Evolutionary conservation across 2,113 vertebrate species (phyloP).

Genomic region (Paralichthys olivaceus): DNA sequence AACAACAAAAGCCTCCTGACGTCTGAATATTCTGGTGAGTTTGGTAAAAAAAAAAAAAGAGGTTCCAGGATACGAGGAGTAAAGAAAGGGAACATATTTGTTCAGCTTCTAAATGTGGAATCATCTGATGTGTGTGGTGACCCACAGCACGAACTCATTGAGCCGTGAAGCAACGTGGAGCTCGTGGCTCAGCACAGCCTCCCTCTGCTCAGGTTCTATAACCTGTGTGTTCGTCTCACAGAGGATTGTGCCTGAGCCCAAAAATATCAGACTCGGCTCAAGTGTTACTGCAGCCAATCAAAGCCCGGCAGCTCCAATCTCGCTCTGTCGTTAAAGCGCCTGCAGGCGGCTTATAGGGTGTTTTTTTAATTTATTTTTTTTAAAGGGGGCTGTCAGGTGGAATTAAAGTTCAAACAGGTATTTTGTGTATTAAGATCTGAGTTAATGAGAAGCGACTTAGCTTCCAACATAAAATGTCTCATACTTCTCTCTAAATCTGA

Average conservation of each 20-base stretch:
- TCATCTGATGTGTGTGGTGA: neutral
- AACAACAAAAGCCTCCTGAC: neutral
- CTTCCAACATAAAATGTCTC: neutral
- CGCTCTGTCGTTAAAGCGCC: neutral
- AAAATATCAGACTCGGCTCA: neutral
- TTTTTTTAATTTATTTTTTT: too few species aligned
- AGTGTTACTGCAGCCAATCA: slow-evolving; percentile 1
- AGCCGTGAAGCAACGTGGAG: neutral
- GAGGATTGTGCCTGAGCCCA: neutral
- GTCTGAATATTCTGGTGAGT: neutral
- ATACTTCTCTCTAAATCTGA: too few species aligned
- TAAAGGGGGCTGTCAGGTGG: slow-evolving; percentile 15
- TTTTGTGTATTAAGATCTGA: neutral
- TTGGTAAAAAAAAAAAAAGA: neutral
- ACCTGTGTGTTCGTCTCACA: neutral
- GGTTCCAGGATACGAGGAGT: neutral
- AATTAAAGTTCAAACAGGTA: slow-evolving; percentile 11
- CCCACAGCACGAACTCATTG: neutral
- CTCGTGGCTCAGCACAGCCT: neutral
- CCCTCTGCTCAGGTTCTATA: neutral
- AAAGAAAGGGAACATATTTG: neutral
- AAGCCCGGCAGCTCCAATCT: neutral
- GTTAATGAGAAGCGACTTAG: neutral
- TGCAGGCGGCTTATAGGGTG: neutral
- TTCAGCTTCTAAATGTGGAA: neutral